phyloP scores from a whole-genome alignment of 2,888 invertebrate species.

The Corythucha ciliata region DNA sequence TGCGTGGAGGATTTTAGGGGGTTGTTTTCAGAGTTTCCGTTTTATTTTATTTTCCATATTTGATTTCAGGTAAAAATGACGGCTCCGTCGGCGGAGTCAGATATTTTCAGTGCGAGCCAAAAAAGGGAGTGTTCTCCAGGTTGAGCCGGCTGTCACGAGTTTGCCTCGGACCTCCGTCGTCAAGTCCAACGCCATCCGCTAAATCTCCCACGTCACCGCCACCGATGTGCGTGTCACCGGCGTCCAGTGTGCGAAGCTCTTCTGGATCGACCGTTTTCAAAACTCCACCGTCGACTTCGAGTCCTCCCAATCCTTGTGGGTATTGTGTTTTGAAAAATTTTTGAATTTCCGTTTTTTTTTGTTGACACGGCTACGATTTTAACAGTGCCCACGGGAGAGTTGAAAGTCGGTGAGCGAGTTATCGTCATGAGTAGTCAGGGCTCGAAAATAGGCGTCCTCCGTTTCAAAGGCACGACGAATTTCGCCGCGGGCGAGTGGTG shows the following conservation, averaged over 20 bases:
- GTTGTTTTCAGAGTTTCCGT: too few species aligned
- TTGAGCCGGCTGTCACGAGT: constrained; percentile 72
- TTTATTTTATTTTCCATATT: constrained; percentile 6
- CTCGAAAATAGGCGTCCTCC: constrained; percentile 76
- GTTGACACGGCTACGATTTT: neutral
- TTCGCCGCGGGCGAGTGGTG: constrained; percentile 93
- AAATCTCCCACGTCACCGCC: constrained; percentile 28
- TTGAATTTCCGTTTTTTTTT: neutral
- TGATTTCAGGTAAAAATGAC: constrained; percentile 88
- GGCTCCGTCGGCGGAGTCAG: constrained; percentile 85
- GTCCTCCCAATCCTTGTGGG: constrained; percentile 24
- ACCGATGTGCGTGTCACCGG: constrained; percentile 39
- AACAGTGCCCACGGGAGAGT: constrained; percentile 43
- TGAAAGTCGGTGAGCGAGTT: constrained; percentile 81
- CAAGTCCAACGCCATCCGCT: constrained; percentile 35
- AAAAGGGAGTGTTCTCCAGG: constrained; percentile 87
- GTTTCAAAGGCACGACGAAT: constrained; percentile 77
- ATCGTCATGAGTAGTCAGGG: constrained; percentile 66
- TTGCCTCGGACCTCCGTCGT: constrained; percentile 42
- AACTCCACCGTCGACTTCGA: constrained; percentile 23
- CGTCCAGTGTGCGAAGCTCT: constrained; percentile 16
- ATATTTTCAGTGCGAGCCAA: constrained; percentile 88
- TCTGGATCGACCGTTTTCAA: constrained; percentile 13
- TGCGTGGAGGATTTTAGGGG: too few species aligned
- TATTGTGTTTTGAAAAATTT: neutral